phyloP scores from a whole-genome alignment of 2,113 vertebrate genomes.

The Nanorana parkeri region DNA sequence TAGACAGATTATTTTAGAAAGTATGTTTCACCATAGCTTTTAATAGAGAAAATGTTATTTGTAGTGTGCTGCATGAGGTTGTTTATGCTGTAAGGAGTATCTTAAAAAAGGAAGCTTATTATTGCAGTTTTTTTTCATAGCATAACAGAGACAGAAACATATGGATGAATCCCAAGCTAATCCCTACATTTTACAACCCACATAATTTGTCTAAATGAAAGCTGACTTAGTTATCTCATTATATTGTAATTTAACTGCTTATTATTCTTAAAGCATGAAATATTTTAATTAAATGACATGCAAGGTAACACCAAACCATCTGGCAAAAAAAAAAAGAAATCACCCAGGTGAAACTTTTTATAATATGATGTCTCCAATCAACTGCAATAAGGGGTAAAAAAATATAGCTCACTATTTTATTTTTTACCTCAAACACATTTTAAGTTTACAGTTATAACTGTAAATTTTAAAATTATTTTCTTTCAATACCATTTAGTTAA shows the following conservation, averaged over 20 bases:
- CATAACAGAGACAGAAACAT: conserved; percentile 11
- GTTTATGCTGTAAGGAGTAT: background rate
- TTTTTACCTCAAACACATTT: background rate
- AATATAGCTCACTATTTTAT: background rate
- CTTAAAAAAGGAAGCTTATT: background rate
- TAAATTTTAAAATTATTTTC: background rate
- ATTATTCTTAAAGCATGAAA: conserved; percentile 49
- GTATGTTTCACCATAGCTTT: no score
- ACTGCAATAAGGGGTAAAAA: conserved; percentile 5
- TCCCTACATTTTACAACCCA: conserved; percentile 29
- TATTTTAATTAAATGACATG: conserved; percentile 50
- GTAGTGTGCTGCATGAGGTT: background rate
- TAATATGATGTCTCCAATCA: background rate
- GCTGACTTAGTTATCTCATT: conserved; percentile 44
- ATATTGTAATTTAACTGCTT: conserved; percentile 49
- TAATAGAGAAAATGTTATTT: no score
- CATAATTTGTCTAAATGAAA: conserved; percentile 46
- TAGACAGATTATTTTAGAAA: no score
- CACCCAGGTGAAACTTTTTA: conserved; percentile 12
- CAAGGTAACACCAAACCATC: conserved; percentile 44
- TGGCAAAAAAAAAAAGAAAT: conserved; percentile 13
- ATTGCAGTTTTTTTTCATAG: background rate
- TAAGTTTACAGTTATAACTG: background rate
- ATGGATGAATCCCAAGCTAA: conserved; percentile 30
- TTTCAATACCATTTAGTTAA: background rate